These are phyloP conservation scores for Numenius arquata DNA, from an alignment of 2,113 vertebrate genomes.

Conservation along the genomic window DNA sequence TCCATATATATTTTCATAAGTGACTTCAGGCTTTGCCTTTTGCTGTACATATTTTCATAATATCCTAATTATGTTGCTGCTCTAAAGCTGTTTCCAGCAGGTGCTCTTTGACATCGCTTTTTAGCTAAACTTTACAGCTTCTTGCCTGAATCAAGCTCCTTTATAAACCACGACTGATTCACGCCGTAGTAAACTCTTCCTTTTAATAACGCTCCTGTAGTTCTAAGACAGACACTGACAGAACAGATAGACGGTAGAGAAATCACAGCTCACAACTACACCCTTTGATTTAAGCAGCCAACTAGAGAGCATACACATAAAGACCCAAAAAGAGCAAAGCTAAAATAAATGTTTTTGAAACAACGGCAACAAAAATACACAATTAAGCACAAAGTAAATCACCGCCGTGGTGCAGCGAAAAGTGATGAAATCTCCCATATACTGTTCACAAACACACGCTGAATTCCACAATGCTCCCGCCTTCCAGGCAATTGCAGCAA, in stretches of 20 bases:
- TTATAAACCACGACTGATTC: neutral
- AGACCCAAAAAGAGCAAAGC: neutral
- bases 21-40: neutral
- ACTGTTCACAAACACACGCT: neutral
- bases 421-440: neutral
- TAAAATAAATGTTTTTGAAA: neutral
- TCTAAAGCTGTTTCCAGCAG: neutral
- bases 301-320: neutral
- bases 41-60: neutral
- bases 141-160: neutral
- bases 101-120: neutral
- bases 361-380: neutral
- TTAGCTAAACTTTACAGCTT: neutral
- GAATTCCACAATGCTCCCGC: neutral
- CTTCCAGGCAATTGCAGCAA: neutral
- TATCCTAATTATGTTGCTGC: neutral
- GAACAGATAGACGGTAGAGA: conserved; percentile 5
- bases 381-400: neutral
- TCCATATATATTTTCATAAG: neutral
- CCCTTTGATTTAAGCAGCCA: conserved; percentile 15
- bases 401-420: neutral
- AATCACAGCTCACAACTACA: neutral
- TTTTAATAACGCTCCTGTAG: neutral
- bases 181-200: neutral
- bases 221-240: conserved; percentile 14